Evolutionary conservation across 2,113 vertebrate species (phyloP), one percentile per base, ranked within the genome.

Genomic region (Onychostoma macrolepis): DNA sequence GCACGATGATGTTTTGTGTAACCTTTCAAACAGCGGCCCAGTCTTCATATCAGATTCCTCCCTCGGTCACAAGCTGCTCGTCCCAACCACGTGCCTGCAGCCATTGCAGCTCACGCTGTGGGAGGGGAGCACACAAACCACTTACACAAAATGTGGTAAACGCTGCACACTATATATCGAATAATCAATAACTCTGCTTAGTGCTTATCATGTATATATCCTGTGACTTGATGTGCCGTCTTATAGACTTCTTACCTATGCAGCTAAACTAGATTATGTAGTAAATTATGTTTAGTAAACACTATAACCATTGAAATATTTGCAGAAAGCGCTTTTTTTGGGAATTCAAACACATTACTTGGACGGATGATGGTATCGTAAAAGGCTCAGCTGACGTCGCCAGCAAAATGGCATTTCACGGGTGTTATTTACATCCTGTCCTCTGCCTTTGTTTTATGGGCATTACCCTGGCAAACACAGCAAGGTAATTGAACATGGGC

Each of bases 51-150:
- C 90, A 89, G 92, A 90, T 90, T 83, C 87, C 89, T 93, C 91
- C 87, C 75, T 71, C 86, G 89, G 93, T 95, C 95, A 95, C 94
- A 95, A 93, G 95, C 93, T 94, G 36, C 92, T 93, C 86, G 91
- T 87, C 88, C 87, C 91, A 67, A 89, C 93, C 94, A 95, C 90
- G 90, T 92, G 92, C 90, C 91, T 89, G 86, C 87, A 92, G 91
- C 92, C 88, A 88, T 80, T 41, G 28, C 24, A 5, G 30, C 85
- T 67, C 30, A 38, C 30, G 45, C 74, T 63, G 63, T 41, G n/a
- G 45, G 61, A 61, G 53, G 81, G 36, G 9, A 33, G n/a, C 65
- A 76, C 45, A 45, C 45, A 61, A 12, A 82, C 36, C 45, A 53
- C 45, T 50, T 77, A 26, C 11, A 77, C 13, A 4, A 38, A 72